phyloP scores from a whole-genome alignment of 2,797 vertebrate species.

The Scomberomorus guttatus region DNA sequence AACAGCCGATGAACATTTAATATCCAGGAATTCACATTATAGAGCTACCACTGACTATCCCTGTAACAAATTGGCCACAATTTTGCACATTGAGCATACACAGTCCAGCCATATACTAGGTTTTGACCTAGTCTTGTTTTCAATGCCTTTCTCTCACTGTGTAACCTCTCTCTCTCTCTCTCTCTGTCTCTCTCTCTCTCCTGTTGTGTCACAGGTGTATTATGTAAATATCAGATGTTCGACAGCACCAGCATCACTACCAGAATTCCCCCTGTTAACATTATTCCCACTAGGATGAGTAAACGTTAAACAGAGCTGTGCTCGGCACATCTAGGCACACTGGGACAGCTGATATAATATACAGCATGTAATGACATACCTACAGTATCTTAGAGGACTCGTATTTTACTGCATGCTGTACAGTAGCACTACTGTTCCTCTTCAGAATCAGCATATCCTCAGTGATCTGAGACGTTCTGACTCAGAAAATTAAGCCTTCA shows the following conservation, averaged over 20 bases:
- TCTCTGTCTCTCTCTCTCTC: background rate
- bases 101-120: too few relatives aligned
- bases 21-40: too few relatives aligned
- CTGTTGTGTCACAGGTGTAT: constrained; percentile 43
- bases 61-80: too few relatives aligned
- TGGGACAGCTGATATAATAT: constrained; percentile 28
- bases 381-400: constrained; percentile 21
- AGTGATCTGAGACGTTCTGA: constrained; percentile 27
- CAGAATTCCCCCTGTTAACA: constrained; percentile 13
- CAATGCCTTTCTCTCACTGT: too few relatives aligned
- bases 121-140: too few relatives aligned
- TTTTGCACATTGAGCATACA: too few relatives aligned
- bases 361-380: constrained; percentile 27
- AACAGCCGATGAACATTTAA: too few relatives aligned
- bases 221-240: constrained; percentile 59
- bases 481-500: constrained; percentile 26
- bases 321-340: constrained; percentile 29
- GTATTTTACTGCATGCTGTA: constrained; percentile 15
- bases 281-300: constrained; percentile 37
- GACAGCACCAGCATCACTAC: constrained; percentile 69
- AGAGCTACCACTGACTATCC: too few relatives aligned
- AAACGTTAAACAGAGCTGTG: constrained; percentile 50
- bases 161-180: background rate
- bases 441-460: constrained; percentile 13
- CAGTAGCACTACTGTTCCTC: constrained; percentile 14